These are phyloP conservation scores for rabbit (Oryctolagus cuniculus) DNA, from an alignment of 2,113 vertebrate species.

Conservation along the genomic window DNA sequence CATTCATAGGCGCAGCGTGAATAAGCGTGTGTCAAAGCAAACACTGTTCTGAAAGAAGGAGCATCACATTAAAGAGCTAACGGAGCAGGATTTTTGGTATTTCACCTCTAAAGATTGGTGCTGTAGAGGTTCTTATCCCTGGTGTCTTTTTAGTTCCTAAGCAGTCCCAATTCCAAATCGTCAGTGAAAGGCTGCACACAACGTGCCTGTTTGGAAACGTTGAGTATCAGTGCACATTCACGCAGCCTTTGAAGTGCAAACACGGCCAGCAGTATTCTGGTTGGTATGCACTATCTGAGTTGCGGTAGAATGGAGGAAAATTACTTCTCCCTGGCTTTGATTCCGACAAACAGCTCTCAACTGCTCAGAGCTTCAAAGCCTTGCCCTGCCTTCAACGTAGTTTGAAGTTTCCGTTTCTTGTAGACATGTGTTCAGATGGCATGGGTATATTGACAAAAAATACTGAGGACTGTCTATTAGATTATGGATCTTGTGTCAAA, in stretches of 20 bases:
- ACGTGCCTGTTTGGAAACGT: not conserved
- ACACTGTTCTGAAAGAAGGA: not conserved
- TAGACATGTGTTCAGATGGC: not conserved
- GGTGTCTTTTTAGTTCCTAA: not conserved
- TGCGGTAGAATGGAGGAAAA: not conserved
- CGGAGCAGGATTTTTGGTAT: not conserved
- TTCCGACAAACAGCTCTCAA: not conserved
- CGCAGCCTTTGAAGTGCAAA: not conserved
- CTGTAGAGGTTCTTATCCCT: not conserved
- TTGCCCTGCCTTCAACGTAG: not conserved
- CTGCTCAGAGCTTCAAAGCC: not conserved
- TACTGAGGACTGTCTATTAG: not conserved
- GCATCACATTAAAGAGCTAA: not conserved
- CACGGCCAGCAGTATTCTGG: too few relatives aligned
- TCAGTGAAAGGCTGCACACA: not conserved
- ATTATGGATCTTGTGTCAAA: not conserved
- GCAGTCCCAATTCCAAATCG: not conserved
- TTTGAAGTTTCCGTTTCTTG: not conserved
- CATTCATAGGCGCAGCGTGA: not conserved
- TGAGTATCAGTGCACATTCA: fast-evolving
- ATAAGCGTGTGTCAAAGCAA: not conserved
- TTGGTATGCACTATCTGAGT: not conserved
- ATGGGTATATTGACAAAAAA: not conserved
- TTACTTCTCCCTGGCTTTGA: not conserved
- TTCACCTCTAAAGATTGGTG: not conserved